Evolutionary conservation across 2,113 vertebrate species (phyloP).

Genomic region (Balaeniceps rex): DNA sequence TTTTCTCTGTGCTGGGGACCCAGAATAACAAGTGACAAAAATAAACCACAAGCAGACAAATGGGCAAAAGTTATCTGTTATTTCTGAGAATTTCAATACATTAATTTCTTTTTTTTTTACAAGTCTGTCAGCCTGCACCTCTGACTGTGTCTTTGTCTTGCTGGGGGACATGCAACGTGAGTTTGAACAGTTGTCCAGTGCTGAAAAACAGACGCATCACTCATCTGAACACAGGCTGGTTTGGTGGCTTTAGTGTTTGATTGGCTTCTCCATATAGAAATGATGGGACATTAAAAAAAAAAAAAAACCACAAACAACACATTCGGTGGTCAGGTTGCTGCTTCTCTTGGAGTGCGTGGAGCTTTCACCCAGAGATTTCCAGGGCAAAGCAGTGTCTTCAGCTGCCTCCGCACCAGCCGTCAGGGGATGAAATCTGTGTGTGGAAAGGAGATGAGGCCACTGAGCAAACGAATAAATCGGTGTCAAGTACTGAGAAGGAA

Average conservation of each 20-base stretch:
- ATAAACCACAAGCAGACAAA: background rate
- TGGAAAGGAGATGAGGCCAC: background rate
- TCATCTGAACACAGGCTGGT: background rate
- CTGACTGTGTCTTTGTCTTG: background rate
- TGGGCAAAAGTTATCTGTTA: background rate
- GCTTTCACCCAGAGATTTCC: background rate
- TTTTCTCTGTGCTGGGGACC: background rate
- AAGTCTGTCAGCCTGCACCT: background rate
- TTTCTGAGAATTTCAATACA: slow-evolving; percentile 4
- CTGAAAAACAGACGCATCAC: background rate
- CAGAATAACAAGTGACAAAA: background rate
- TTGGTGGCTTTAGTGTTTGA: background rate
- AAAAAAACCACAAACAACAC: background rate
- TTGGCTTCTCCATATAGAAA: background rate
- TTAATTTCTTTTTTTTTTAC: background rate
- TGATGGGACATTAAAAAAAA: background rate
- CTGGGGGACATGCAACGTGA: background rate
- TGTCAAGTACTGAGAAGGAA: background rate
- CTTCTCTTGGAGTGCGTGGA: background rate
- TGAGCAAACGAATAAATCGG: background rate
- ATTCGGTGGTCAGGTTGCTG: background rate
- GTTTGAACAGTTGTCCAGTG: background rate
- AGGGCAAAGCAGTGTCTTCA: background rate
- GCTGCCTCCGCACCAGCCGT: background rate
- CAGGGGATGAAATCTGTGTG: slow-evolving; percentile 53